These are phyloP conservation scores for Volucella zonaria DNA, from an alignment of 2,888 invertebrate species.

Conservation along the genomic window DNA sequence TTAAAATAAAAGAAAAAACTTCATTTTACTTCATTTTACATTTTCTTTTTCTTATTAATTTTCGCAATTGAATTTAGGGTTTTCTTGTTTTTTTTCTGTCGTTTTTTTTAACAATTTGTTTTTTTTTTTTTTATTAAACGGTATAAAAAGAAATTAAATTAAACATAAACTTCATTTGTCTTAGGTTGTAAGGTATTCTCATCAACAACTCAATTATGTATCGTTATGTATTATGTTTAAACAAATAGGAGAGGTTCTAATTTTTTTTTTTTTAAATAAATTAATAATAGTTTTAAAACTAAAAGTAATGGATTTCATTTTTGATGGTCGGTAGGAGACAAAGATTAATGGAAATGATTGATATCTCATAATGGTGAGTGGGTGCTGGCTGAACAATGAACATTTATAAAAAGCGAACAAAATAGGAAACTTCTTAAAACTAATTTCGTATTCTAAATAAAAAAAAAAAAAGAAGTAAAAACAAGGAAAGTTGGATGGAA, in stretches of 20 bases:
- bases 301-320: constrained; percentile 56
- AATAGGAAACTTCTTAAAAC: constrained; percentile 53
- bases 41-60: constrained; percentile 7
- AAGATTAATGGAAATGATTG: constrained; percentile 31
- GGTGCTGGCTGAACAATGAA: background rate
- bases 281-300: constrained; percentile 59
- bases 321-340: constrained; percentile 1
- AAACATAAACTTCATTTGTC: constrained; percentile 15
- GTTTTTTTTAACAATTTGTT: constrained; percentile 26
- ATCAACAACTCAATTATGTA: constrained; percentile 57
- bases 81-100: background rate
- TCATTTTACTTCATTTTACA: constrained; percentile 10
- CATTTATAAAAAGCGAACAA: background rate
- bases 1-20: constrained; percentile 24
- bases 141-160: constrained; percentile 20
- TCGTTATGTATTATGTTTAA: constrained; percentile 34
- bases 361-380: constrained; percentile 21
- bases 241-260: background rate
- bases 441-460: constrained; percentile 56
- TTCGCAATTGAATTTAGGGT: constrained; percentile 10
- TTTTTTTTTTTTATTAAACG: background rate
- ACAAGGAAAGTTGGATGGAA: constrained; percentile 67
- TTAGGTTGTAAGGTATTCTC: background rate
- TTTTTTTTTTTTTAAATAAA: constrained; percentile 56
- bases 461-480: constrained; percentile 49